Evolutionary conservation across 2,113 vertebrate species (phyloP).

Genomic region (Tretioscincus oriximinensis): DNA sequence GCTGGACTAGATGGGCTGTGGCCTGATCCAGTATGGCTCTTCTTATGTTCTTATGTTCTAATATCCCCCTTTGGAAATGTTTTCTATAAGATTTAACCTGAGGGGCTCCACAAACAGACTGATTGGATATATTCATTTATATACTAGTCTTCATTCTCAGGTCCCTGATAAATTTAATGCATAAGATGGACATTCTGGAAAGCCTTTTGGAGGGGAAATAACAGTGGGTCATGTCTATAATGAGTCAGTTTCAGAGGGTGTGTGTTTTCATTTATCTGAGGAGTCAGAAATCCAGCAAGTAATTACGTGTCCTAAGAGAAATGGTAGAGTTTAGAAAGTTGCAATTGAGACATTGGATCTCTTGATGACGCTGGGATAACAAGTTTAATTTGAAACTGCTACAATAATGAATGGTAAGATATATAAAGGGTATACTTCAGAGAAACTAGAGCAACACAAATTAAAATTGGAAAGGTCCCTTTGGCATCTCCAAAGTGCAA

Average conservation of each 20-base stretch:
- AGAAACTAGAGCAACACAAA: neutral
- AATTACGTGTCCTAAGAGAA: neutral
- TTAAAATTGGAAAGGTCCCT: slow-evolving; percentile 20
- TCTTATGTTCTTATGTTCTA: no score
- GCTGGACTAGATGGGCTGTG: no score
- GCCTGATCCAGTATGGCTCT: no score
- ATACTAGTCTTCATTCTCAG: no score
- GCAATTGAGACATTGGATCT: neutral
- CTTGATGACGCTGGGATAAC: neutral
- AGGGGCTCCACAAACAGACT: no score
- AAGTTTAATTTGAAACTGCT: slow-evolving; percentile 1
- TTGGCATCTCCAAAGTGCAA: neutral
- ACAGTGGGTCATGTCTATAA: no score
- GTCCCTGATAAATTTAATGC: no score
- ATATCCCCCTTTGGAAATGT: neutral
- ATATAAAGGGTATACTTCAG: neutral
- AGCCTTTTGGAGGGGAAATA: no score
- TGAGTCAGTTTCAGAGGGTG: neutral
- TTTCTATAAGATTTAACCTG: neutral
- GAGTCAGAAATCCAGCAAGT: neutral
- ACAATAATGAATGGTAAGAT: slow-evolving; percentile 8
- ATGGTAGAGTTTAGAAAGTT: neutral
- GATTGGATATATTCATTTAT: no score
- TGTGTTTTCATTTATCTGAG: neutral
- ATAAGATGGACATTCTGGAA: no score